A percentile compares a stretch with the other conserved stretches of the same genome.
Conservation (phyloP, 2,113 vertebrate species). For the Leptosomus discolor region DNA sequence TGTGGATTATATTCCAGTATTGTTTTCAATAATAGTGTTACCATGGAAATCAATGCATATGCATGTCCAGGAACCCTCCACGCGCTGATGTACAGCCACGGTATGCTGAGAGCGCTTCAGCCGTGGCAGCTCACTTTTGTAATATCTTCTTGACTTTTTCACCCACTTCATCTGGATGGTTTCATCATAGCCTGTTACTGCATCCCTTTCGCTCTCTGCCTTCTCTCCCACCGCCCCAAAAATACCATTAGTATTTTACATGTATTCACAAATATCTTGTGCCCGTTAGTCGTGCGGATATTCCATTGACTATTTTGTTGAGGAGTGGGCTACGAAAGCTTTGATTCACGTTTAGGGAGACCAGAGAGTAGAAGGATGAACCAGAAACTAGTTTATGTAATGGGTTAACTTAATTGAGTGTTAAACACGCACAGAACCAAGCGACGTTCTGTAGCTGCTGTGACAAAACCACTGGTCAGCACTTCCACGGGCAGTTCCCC, state of each 20-base stretch:
- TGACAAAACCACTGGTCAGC: not conserved
- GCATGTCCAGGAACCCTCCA: constrained; percentile 29
- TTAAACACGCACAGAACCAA: not conserved
- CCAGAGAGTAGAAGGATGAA: not conserved
- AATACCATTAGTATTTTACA: not conserved
- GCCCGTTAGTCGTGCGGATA: not conserved
- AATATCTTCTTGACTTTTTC: not conserved
- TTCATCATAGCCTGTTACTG: not conserved
- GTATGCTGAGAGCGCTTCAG: not conserved
- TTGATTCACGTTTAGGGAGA: not conserved
- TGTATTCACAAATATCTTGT: no score
- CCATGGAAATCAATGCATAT: constrained; percentile 75
- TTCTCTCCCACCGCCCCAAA: not conserved
- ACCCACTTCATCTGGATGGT: not conserved
- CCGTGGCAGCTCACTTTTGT: not conserved
- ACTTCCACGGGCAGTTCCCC: not conserved
- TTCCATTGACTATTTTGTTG: fast-evolving
- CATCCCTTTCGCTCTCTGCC: not conserved
- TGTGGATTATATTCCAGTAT: constrained; percentile 76
- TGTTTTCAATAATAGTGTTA: constrained; percentile 84
- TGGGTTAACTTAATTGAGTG: not conserved
- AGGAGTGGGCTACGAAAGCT: not conserved
- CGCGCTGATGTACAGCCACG: not conserved
- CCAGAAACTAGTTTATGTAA: not conserved
- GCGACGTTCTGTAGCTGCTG: not conserved